Conservation (phyloP, 2,888 invertebrate species). For the Mesorhabditis sp. region DNA sequence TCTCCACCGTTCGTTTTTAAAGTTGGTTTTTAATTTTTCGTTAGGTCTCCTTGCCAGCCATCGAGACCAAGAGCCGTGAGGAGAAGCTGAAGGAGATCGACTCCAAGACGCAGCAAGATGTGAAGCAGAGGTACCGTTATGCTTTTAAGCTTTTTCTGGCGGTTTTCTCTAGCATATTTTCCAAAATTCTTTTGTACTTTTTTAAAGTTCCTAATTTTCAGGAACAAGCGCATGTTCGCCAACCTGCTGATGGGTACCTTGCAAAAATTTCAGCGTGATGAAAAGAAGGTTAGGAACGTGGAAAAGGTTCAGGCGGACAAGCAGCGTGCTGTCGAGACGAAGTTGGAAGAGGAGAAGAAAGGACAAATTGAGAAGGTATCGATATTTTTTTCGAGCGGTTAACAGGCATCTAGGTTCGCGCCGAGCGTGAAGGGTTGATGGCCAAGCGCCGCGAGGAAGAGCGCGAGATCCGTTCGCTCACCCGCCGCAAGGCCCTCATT, state of each 20-base stretch:
- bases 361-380: constrained; percentile 77
- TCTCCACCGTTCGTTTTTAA: background rate
- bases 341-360: constrained; percentile 84
- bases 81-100: constrained; percentile 79
- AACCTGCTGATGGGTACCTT: constrained; percentile 82
- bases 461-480: constrained; percentile 79
- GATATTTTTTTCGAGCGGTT: constrained; percentile 11
- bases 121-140: constrained; percentile 35
- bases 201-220: constrained; percentile 32
- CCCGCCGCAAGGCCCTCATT: constrained; percentile 70
- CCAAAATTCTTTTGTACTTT: background rate
- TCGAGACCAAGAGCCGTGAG: constrained; percentile 76
- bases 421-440: constrained; percentile 79
- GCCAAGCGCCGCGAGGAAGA: constrained; percentile 81
- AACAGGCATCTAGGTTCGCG: constrained; percentile 60
- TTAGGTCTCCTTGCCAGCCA: constrained; percentile 50
- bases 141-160: too few relatives aligned
- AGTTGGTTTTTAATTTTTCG: background rate
- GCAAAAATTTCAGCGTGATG: constrained; percentile 90
- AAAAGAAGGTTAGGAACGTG: constrained; percentile 58
- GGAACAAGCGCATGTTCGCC: constrained; percentile 93
- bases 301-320: constrained; percentile 68
- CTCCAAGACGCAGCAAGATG: constrained; percentile 45
- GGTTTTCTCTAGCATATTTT: background rate
- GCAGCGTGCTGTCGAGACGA: constrained; percentile 82